Conservation (phyloP, 1,140 invertebrate species). For the Drosophila novamexicana region DNA sequence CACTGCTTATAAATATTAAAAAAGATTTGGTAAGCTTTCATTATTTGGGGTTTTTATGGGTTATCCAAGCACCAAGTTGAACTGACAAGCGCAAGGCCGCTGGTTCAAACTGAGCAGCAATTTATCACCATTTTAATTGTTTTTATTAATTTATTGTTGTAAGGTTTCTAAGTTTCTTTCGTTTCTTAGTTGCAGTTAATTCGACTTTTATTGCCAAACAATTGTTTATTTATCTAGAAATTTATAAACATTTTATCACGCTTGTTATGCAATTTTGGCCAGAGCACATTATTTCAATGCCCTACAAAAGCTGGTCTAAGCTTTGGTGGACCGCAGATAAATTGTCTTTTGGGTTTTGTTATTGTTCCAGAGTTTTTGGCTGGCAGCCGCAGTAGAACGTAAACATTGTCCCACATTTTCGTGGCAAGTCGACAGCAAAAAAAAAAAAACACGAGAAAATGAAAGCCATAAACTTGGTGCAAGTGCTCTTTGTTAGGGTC, state of each 20-base stretch:
- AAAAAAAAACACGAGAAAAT: constrained; percentile 42
- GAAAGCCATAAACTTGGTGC: constrained; percentile 70
- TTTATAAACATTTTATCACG: constrained; percentile 15
- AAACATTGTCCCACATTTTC: constrained; percentile 68
- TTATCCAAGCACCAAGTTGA: too few relatives aligned
- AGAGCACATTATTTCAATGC: constrained; percentile 19
- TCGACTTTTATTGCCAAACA: not conserved
- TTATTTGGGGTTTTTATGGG: too few relatives aligned
- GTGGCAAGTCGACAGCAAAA: constrained; percentile 47
- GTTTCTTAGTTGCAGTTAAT: too few relatives aligned
- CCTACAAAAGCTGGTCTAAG: constrained; percentile 15
- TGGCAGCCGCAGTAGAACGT: constrained; percentile 49
- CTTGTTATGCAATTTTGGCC: constrained; percentile 24
- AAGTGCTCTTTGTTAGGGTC: constrained; percentile 8
- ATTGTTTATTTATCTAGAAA: not conserved
- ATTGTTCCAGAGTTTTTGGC: constrained; percentile 25
- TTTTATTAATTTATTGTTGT: not conserved
- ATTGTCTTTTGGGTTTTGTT: constrained; percentile 31
- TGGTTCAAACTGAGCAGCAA: too few relatives aligned
- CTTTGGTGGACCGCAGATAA: constrained; percentile 38
- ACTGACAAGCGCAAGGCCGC: too few relatives aligned
- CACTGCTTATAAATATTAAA: not conserved
- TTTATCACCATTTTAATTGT: not conserved
- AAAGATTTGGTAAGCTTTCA: not conserved
- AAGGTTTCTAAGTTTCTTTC: not conserved